These are phyloP conservation scores for Balanococcus diminutus DNA, from an alignment of 2,888 invertebrate genomes.

Conservation along the genomic window DNA sequence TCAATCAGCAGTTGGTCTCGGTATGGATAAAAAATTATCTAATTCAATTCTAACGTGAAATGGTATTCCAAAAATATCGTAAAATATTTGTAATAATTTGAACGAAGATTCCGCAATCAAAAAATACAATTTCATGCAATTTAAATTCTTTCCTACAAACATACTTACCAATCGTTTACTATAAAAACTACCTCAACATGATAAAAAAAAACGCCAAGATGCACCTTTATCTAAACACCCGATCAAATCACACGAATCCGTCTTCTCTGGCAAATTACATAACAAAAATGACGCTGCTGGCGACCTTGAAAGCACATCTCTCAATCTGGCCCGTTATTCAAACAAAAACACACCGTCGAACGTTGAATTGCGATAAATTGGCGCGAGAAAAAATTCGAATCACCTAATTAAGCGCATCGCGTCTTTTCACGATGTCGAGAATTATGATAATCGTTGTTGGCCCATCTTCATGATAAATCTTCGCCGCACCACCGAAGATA, in stretches of 20 bases:
- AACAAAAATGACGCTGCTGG: background rate
- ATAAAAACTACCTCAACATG: no score
- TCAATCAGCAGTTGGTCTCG: background rate
- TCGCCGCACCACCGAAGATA: background rate
- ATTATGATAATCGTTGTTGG: background rate
- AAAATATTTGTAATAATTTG: background rate
- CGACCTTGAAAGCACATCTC: background rate
- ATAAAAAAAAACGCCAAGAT: background rate
- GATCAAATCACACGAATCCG: background rate
- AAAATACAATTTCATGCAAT: background rate
- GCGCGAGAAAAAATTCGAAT: background rate
- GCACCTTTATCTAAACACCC: background rate
- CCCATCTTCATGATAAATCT: background rate
- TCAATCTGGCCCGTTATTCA: background rate
- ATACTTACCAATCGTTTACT: background rate
- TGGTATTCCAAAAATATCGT: background rate
- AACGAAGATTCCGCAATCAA: background rate
- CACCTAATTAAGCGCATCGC: background rate
- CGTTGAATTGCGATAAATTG: background rate
- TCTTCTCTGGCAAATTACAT: background rate
- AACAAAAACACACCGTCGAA: background rate
- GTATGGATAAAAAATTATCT: background rate
- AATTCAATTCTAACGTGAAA: no score
- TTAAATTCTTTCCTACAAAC: background rate
- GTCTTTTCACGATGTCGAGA: background rate